Evolutionary conservation across 2,888 invertebrate species (phyloP), one percentile per base, ranked within the genome.

Genomic region (Eulithis testata): DNA sequence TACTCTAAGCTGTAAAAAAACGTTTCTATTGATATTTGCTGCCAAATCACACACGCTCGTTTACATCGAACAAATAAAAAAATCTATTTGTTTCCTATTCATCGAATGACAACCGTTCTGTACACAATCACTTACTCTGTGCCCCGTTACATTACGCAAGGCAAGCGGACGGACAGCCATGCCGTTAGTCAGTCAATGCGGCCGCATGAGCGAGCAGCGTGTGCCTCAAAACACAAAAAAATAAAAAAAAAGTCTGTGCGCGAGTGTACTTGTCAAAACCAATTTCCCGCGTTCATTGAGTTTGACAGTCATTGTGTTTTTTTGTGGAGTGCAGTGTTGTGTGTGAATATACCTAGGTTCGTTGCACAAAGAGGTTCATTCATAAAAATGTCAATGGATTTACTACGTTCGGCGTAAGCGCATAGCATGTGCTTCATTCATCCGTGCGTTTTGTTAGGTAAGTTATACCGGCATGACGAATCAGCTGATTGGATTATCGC

Each of bases 111-210:
- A 74, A 79, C 82, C 78, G 81, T 76, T 88, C 87, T 85, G 84
- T 85, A 82, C 81, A 83, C 81, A 77, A 78, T 81, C 78, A 82
- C 82, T 84, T 89, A 89, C 89, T 91, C 90, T 90, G 88, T 89
- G 89, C 84, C 83, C 89, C 89, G 90, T 91, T 90, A 90, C 75
- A 86, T 91, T 91, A 90, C 90, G 90, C 89, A 90, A 91, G 63
- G 82, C 81, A 78, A 79, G 83, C 86, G 85, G 77, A 85, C 85
- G 79, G 82, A 83, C 87, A 77, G 82, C 82, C 73, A 63, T 51
- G 76, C 84, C 85, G 86, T 81, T 86, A 86, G 76, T 87, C 87
- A 85, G 83, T 84, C 82, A 85, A 83, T 83, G 86, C 85, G 73
- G 81, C 81, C 82, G 86, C 82, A 82, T 84, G 83, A 80, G 77